These are phyloP conservation scores for Fratercula arctica DNA, from an alignment of 2,797 vertebrate species.

Conservation along the genomic window DNA sequence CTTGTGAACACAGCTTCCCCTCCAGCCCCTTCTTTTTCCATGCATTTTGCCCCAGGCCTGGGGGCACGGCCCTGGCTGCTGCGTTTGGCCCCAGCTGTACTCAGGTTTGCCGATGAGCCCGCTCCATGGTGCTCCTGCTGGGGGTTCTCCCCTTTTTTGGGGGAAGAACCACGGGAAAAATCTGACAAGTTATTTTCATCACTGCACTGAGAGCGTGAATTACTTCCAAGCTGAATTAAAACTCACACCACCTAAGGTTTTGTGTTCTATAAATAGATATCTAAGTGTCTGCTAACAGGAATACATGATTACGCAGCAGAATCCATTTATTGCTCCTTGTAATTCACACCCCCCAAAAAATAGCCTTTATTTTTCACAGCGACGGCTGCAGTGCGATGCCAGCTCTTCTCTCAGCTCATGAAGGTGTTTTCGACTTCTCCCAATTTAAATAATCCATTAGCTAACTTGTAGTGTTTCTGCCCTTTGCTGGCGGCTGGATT, in stretches of 20 bases:
- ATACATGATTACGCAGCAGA: not conserved
- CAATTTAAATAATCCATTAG: not conserved
- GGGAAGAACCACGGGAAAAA: not conserved
- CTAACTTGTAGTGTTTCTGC: not conserved
- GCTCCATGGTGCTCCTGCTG: not conserved
- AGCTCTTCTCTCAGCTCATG: not conserved
- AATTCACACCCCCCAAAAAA: not conserved
- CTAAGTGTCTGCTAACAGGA: not conserved
- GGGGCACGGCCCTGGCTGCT: not conserved
- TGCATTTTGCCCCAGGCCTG: too few species aligned
- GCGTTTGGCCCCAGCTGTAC: not conserved
- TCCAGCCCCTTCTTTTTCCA: not conserved
- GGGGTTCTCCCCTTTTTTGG: not conserved
- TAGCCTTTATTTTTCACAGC: not conserved
- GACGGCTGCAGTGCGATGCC: rapidly evolving
- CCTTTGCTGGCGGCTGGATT: not conserved
- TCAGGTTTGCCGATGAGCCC: too few species aligned
- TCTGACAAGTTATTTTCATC: not conserved
- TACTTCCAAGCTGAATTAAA: not conserved
- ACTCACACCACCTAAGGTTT: not conserved
- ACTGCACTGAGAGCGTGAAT: not conserved
- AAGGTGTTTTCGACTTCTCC: not conserved
- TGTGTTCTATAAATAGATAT: not conserved
- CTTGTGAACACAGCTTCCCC: not conserved
- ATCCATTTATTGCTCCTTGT: not conserved